These are phyloP conservation scores for Thera britannica DNA, from an alignment of 2,888 invertebrate genomes.

Conservation along the genomic window DNA sequence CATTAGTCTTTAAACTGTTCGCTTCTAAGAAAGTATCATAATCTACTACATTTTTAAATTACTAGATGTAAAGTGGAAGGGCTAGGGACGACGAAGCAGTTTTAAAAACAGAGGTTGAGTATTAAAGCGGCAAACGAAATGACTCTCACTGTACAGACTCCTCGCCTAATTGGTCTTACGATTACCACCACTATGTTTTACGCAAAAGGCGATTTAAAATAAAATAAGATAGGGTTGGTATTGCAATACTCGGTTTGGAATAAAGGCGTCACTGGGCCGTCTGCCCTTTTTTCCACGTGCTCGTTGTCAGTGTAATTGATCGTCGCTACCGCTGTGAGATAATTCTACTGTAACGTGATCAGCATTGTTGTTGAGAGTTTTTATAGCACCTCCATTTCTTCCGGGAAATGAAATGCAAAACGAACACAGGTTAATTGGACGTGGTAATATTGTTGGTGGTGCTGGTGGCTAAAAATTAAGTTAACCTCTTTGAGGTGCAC, in stretches of 20 bases:
- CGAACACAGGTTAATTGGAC: constrained; percentile 67
- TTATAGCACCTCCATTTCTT: constrained; percentile 64
- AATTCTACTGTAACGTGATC: constrained; percentile 80
- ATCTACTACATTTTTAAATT: constrained; percentile 26
- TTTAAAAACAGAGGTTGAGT: constrained; percentile 59
- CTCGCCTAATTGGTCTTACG: constrained; percentile 64
- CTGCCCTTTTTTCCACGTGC: constrained; percentile 69
- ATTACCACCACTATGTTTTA: constrained; percentile 49
- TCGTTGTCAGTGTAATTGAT: constrained; percentile 80
- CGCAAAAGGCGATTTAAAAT: constrained; percentile 53
- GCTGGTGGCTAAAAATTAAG: too few species aligned
- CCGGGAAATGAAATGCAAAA: constrained; percentile 71
- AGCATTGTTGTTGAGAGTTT: constrained; percentile 73
- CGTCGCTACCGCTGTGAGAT: constrained; percentile 76
- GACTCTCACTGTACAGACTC: constrained; percentile 53
- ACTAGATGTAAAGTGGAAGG: constrained; percentile 39
- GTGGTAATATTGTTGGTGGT: constrained; percentile 52
- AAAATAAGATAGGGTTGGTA: constrained; percentile 51
- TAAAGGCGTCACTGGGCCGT: constrained; percentile 56
- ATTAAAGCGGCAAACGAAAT: constrained; percentile 56
- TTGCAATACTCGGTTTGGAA: constrained; percentile 50
- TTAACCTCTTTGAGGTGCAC: neutral
- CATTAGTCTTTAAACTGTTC: constrained; percentile 11
- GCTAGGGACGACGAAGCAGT: constrained; percentile 52
- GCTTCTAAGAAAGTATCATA: constrained; percentile 33